A percentile compares a stretch with the other conserved stretches of the same genome.
Conservation (phyloP, 1,140 invertebrate species). For the Periplaneta americana region DNA sequence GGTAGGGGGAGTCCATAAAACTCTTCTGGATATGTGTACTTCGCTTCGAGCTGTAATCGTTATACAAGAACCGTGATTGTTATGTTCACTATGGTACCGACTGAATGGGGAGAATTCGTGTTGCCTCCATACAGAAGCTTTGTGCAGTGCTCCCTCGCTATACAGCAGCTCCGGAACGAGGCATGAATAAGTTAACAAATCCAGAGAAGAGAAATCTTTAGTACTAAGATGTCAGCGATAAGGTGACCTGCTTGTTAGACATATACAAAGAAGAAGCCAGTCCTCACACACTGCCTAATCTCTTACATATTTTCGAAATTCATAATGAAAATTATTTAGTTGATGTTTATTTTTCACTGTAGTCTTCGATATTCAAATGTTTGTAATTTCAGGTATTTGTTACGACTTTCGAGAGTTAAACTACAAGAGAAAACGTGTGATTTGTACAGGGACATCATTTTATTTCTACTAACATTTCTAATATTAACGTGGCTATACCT, state of each 20-base stretch:
- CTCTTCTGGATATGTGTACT: neutral
- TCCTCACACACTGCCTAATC: neutral
- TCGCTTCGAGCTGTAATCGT: too few relatives aligned
- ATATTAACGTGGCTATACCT: too few relatives aligned
- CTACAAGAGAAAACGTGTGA: too few relatives aligned
- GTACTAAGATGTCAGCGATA: neutral
- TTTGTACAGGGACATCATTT: too few relatives aligned
- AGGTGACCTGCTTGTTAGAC: neutral
- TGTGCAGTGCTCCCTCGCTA: neutral
- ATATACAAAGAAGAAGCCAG: neutral
- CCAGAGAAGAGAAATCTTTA: neutral
- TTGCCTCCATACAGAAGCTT: neutral
- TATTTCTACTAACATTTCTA: too few relatives aligned
- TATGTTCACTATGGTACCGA: neutral
- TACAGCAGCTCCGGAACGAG: neutral
- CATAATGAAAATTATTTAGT: too few relatives aligned
- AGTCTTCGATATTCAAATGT: too few relatives aligned
- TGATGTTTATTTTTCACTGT: too few relatives aligned
- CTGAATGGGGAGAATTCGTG: neutral
- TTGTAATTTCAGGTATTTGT: too few relatives aligned
- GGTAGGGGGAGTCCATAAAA: neutral
- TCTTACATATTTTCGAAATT: too few relatives aligned
- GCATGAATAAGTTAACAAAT: neutral
- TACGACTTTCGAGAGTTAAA: too few relatives aligned
- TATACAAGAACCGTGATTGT: neutral